A percentile compares a stretch with the other conserved stretches of the same genome.
These are phyloP conservation scores for Clunio marinus DNA, from an alignment of 2,888 invertebrate species.

Conservation along the genomic window DNA sequence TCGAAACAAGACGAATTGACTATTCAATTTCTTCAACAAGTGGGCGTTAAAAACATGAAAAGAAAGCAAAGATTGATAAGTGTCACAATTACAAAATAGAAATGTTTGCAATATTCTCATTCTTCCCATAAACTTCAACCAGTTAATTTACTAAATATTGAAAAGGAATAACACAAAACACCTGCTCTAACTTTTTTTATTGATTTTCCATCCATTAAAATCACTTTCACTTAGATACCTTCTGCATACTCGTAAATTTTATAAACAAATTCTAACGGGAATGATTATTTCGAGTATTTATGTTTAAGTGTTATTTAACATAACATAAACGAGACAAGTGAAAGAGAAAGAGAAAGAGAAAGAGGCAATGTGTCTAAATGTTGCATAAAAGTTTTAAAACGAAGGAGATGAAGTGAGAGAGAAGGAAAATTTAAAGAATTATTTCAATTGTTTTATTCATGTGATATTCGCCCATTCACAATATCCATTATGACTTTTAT, in stretches of 20 bases:
- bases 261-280: neutral
- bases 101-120: neutral
- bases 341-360: neutral
- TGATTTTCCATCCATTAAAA: neutral
- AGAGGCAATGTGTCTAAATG: conserved; percentile 16
- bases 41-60: conserved; percentile 13
- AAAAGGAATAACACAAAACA: too few species aligned
- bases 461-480: conserved; percentile 7
- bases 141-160: too few species aligned
- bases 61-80: too few species aligned
- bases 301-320: conserved; percentile 29
- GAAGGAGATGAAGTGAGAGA: too few species aligned
- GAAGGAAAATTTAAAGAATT: conserved; percentile 15
- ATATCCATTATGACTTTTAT: conserved; percentile 32
- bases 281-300: neutral
- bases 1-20: too few species aligned
- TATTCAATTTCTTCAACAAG: too few species aligned
- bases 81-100: neutral
- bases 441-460: conserved; percentile 39
- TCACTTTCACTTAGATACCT: conserved; percentile 18
- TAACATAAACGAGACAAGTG: neutral
- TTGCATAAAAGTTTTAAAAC: conserved; percentile 16
- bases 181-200: neutral
- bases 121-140: too few species aligned
- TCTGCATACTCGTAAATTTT: conserved; percentile 11